Conservation (phyloP, 1,140 invertebrate genomes). For the Scaptodrosophila lebanonensis region DNA sequence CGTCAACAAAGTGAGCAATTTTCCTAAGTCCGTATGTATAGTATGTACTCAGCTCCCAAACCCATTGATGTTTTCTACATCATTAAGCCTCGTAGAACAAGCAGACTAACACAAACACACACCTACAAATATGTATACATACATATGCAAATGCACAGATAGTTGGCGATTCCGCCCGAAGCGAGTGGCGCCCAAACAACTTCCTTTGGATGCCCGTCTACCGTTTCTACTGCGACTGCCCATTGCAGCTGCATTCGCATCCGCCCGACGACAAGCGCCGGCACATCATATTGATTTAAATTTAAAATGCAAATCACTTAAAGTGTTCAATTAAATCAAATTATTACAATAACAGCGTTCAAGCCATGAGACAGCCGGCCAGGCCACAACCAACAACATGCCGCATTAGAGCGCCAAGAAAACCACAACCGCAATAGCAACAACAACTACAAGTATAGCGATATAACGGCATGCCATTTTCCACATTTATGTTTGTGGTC, state of each 20-base stretch:
- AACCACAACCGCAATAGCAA: conserved; percentile 12
- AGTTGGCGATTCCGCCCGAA: conserved; percentile 7
- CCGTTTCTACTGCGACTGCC: too few species aligned
- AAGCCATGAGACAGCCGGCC: background rate
- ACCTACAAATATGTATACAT: background rate
- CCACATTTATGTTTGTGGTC: conserved; percentile 61
- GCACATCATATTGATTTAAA: conserved; percentile 70
- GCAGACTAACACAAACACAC: background rate
- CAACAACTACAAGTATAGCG: conserved; percentile 9
- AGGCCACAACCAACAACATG: background rate
- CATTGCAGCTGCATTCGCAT: conserved; percentile 9
- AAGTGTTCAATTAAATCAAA: conserved; percentile 74
- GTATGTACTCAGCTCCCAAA: background rate
- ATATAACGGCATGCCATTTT: conserved; percentile 55
- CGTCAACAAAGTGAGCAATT: conserved; percentile 50
- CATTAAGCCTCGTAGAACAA: conserved; percentile 20
- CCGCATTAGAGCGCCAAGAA: conserved; percentile 11
- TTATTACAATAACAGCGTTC: conserved; percentile 60
- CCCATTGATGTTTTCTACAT: conserved; percentile 24
- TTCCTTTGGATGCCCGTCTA: conserved; percentile 9
- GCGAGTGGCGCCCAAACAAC: conserved; percentile 11
- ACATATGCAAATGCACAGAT: background rate
- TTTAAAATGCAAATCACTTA: conserved; percentile 75
- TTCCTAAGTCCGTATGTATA: conserved; percentile 5
- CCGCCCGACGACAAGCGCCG: conserved; percentile 26